Conservation (phyloP, 2,113 vertebrate species). For the Petroica traversi region DNA sequence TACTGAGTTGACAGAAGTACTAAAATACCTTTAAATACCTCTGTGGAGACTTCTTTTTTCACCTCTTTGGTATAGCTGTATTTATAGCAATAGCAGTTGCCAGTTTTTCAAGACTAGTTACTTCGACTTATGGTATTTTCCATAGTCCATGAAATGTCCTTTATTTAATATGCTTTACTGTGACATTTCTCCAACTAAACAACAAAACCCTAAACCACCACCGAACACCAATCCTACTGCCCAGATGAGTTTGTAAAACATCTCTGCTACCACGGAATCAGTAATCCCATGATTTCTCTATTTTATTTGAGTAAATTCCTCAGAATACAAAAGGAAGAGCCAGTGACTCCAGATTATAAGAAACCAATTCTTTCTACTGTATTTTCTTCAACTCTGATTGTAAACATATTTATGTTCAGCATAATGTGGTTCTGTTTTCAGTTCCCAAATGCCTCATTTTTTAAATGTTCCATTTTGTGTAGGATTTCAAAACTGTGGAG, state of each 20-base stretch:
- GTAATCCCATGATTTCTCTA: background rate
- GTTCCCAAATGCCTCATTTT: constrained; percentile 28
- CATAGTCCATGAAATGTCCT: background rate
- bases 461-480: background rate
- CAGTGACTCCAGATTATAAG: background rate
- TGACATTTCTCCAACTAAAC: background rate
- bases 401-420: background rate
- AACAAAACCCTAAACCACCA: background rate
- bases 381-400: background rate
- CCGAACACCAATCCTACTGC: background rate
- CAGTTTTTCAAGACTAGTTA: constrained; percentile 1
- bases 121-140: background rate
- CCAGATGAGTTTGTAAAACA: background rate
- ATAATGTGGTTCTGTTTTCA: background rate
- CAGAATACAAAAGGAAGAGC: background rate
- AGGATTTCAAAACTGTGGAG: background rate
- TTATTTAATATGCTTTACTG: background rate
- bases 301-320: background rate
- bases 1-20: background rate
- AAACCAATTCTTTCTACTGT: background rate
- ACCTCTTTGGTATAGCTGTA: background rate
- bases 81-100: background rate
- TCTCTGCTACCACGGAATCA: background rate
- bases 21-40: constrained; percentile 4
- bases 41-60: background rate